phyloP scores from a whole-genome alignment of 2,888 invertebrate genomes.

The Himalopsyche japonica region DNA sequence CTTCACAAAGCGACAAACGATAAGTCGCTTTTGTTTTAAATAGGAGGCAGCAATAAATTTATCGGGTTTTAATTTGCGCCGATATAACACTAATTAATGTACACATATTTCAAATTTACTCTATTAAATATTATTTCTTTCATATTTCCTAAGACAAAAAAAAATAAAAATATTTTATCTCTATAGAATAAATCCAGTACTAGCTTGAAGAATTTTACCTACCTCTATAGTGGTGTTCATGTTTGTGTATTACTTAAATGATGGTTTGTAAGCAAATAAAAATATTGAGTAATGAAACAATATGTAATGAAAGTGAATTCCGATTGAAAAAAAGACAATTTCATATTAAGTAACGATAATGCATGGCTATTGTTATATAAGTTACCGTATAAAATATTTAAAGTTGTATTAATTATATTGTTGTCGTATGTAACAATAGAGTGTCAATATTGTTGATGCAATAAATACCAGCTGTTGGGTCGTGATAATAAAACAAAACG shows the following conservation, averaged over 20 bases:
- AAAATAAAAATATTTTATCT: too few relatives aligned
- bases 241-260: too few relatives aligned
- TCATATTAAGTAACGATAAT: background rate
- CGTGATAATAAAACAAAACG: background rate
- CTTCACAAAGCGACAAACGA: constrained; percentile 21
- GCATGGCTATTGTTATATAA: background rate
- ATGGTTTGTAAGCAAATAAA: too few relatives aligned
- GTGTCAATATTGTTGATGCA: background rate
- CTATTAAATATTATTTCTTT: too few relatives aligned
- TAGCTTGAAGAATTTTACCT: too few relatives aligned
- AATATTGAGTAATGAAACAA: too few relatives aligned
- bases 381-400: background rate
- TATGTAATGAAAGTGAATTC: too few relatives aligned
- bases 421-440: background rate
- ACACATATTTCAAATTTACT: too few relatives aligned
- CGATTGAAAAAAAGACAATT: background rate
- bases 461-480: background rate
- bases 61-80: constrained; percentile 13
- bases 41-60: constrained; percentile 24
- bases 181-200: too few relatives aligned
- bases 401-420: background rate
- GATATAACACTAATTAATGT: too few relatives aligned
- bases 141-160: too few relatives aligned
- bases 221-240: too few relatives aligned
- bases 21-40: constrained; percentile 24